Evolutionary conservation across 92 coral and sea anemone genomes (phyloP).

Genomic region (Scolanthus callimorphus): DNA sequence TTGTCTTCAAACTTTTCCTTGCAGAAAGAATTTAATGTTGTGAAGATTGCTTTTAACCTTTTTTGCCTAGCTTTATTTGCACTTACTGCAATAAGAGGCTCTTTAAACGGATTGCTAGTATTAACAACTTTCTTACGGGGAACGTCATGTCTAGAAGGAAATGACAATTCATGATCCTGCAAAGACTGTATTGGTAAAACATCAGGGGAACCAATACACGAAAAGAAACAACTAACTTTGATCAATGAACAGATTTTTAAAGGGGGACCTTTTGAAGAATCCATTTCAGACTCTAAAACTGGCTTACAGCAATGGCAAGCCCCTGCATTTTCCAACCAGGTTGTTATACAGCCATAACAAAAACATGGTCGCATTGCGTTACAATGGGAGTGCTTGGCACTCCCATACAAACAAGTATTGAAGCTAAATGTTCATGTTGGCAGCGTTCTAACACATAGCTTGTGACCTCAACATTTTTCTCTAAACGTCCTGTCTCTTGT

Average conservation of each 20-base stretch:
- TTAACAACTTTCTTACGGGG: neutral
- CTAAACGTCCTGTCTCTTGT: no score
- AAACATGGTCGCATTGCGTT: no score
- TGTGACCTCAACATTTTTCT: no score
- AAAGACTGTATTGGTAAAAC: conserved; percentile 1
- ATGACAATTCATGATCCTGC: neutral
- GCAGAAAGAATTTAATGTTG: neutral
- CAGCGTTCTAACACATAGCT: no score
- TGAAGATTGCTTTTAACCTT: neutral
- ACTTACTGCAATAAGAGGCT: conserved; percentile 5
- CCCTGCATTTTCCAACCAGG: no score
- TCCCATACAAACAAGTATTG: no score
- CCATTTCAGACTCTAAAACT: no score
- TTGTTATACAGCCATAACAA: no score
- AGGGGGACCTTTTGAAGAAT: neutral
- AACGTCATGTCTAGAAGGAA: conserved; percentile 3
- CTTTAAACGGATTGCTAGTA: conserved; percentile 2
- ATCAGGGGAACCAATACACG: conserved; percentile 5
- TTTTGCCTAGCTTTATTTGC: neutral
- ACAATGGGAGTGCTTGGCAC: no score
- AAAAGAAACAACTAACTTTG: conserved; percentile 1
- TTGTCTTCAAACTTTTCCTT: no score
- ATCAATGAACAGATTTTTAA: neutral
- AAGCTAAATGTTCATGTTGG: no score
- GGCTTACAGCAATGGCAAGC: no score